Percentiles rank a stretch among this genome's conserved stretches.
Evolutionary conservation across 2,797 vertebrate species (phyloP).

Genomic region (Eurystomus glaucurus): DNA sequence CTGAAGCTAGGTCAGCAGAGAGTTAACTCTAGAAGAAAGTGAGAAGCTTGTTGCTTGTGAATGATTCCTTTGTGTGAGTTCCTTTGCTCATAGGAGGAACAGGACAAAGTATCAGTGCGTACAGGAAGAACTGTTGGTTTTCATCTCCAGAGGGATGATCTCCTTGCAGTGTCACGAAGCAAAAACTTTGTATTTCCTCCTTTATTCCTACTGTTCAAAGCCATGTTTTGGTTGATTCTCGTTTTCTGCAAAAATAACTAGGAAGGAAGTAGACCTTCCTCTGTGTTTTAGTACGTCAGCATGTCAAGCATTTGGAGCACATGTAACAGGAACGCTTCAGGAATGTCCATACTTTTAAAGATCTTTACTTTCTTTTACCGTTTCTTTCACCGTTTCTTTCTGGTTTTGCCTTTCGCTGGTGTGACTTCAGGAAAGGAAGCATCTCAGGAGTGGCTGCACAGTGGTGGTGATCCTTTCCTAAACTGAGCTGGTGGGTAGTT

Average conservation of each 20-base stretch:
- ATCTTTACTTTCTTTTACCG: background rate
- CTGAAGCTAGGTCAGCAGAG: background rate
- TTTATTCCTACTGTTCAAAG: background rate
- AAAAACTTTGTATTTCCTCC: background rate
- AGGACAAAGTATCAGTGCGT: background rate
- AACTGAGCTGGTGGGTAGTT: background rate
- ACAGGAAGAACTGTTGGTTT: background rate
- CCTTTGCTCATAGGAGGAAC: rapidly evolving
- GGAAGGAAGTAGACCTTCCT: background rate
- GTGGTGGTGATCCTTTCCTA: background rate
- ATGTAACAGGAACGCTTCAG: background rate
- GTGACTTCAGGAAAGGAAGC: background rate
- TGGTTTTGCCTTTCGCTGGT: background rate
- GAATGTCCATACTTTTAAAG: background rate
- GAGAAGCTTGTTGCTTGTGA: background rate
- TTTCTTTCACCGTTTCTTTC: background rate
- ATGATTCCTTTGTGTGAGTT: background rate
- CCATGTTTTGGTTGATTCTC: background rate
- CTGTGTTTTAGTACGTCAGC: rapidly evolving
- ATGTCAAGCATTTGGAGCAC: background rate
- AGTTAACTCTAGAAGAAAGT: background rate
- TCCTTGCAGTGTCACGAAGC: background rate
- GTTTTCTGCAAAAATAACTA: background rate
- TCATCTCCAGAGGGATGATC: background rate
- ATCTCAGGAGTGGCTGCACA: background rate